Base-by-base conservation (phyloP, 1,140 invertebrate species). In the Aethina tumida region DNA sequence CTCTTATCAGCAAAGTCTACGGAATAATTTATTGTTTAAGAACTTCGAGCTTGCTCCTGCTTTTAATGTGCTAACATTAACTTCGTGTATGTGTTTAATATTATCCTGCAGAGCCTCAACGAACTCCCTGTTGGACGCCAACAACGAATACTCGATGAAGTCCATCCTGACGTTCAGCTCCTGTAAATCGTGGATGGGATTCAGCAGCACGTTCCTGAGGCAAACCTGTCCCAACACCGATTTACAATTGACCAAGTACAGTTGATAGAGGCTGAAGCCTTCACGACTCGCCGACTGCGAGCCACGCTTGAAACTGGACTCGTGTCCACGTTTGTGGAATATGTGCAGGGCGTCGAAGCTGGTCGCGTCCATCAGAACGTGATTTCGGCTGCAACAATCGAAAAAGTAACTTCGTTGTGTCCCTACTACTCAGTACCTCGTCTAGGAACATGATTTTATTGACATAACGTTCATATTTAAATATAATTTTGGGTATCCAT, bases 291-390 rank as follows among this genome's bases (percentile, higher is more conserved):
- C 66, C 14, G 67, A 68, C 12, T 56, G 56, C n/a, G 63, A 58
- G 6, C 74, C 74, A 26, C 70, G 68, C 58, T 85, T 87, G 49
- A 79, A 84, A 12, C 71, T 68, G 41, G 82, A 81, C 5, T 85
- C 84, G 60, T 89, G 84, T n/a, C 72, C 63, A 25, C 74, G 68
- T 14, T 71, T 65, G 26, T 73, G 73, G 52, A 89, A 84, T 27
- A 92, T 79, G 63, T 87, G 78, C 6, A 92, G 58, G 8, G 77
- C 74, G 38, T 71, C 70, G 53, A 77, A 84, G 2, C 77, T 78
- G 45, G 77, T 75, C 25, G 77, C 69, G 60, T 87, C 81, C 6
- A 89, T 67, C 45, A 73, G 73, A 14, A 89, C 71, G 45, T 81
- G 66, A 50, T 84, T 71, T 27, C 70, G 60, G 47, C 81, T 84